Percentiles rank a stretch among this genome's conserved stretches.
phyloP scores from a whole-genome alignment of 2,888 invertebrate genomes.

The Ceramica pisi region DNA sequence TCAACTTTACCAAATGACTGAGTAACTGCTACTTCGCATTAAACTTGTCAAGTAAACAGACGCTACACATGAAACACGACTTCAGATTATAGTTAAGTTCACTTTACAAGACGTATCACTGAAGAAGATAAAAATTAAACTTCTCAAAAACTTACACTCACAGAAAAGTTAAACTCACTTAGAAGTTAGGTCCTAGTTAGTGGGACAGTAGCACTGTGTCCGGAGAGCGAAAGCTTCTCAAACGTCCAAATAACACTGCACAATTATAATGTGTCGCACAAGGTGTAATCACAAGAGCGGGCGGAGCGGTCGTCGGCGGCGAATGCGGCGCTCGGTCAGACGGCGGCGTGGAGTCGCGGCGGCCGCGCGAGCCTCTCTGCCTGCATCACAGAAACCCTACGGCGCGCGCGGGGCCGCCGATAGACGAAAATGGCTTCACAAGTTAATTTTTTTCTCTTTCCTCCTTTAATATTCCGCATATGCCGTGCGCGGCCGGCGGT shows the following conservation, averaged over 20 bases:
- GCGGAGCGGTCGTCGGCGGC: conserved; percentile 75
- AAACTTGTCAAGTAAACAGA: conserved; percentile 75
- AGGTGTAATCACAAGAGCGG: conserved; percentile 80
- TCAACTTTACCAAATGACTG: conserved; percentile 73
- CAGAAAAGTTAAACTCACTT: conserved; percentile 73
- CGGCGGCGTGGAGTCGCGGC: conserved; percentile 78
- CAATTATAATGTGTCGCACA: conserved; percentile 82
- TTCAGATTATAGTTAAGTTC: conserved; percentile 77
- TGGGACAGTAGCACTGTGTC: conserved; percentile 65
- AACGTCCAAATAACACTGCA: conserved; percentile 81
- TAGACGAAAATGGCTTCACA: conserved; percentile 91
- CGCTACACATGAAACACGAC: conserved; percentile 74
- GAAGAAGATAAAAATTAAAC: conserved; percentile 71
- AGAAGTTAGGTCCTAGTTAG: conserved; percentile 57
- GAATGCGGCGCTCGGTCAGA: conserved; percentile 39
- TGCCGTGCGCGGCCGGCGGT: conserved; percentile 87
- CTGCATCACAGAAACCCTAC: conserved; percentile 83
- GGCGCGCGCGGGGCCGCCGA: conserved; percentile 86
- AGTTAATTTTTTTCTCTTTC: conserved; percentile 91
- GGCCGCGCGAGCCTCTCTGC: conserved; percentile 85
- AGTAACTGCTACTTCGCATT: conserved; percentile 65
- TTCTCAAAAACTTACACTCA: conserved; percentile 83
- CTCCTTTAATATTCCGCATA: conserved; percentile 91
- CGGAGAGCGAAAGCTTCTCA: conserved; percentile 67
- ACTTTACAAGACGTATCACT: conserved; percentile 77